Evolutionary conservation across 2,113 vertebrate genomes (phyloP), one percentile per base, ranked within the genome.

Genomic region (Fregata magnificens): DNA sequence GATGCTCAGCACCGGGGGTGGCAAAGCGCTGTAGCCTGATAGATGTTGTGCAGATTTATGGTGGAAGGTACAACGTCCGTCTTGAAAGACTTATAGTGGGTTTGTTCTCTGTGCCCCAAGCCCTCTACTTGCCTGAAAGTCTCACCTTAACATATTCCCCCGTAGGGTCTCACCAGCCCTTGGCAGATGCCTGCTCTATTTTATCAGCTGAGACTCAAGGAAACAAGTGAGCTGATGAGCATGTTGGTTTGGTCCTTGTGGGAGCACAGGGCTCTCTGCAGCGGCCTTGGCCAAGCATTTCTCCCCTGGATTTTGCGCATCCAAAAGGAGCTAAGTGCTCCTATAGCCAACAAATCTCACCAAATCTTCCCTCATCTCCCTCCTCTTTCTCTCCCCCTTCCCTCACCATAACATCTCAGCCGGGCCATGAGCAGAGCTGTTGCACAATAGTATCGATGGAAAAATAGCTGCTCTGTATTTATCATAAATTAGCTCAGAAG

Each of bases 1-100:
- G 78, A 10, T 12, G 50, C 53, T 61, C 16, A 4, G 15, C 36
- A 1, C 22, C 0, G 0, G 38, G 44, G 22, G 5, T n/a, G 45
- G 14, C 55, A n/a, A 31, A 40, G 34, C 11, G 26, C 70, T 34
- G 49, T 52, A 34, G 38, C 50, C 65, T 29, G 38, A 3, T 3
- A 36, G 86, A 3, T 0, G 1, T 7, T 13, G 21, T 18, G 50
- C 17, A 55, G 50, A 4, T 59, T 74, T 18, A 2, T 2, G 44
- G 32, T 22, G 12, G 26, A 11, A 85, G 53, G 42, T 32, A 45
- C 10, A 4, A 9, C 0, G 0, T 22, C 73, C 2, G 0, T 7
- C 77, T 15, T 38, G n/a, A 55, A 53, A 40, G 74, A 11, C 26
- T 15, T 19, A 1, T 2, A 2, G 13, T 6, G 49, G 59, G 31